These are phyloP conservation scores for Cheiracanthium punctorium DNA, from an alignment of 2,888 invertebrate species.

Conservation along the genomic window DNA sequence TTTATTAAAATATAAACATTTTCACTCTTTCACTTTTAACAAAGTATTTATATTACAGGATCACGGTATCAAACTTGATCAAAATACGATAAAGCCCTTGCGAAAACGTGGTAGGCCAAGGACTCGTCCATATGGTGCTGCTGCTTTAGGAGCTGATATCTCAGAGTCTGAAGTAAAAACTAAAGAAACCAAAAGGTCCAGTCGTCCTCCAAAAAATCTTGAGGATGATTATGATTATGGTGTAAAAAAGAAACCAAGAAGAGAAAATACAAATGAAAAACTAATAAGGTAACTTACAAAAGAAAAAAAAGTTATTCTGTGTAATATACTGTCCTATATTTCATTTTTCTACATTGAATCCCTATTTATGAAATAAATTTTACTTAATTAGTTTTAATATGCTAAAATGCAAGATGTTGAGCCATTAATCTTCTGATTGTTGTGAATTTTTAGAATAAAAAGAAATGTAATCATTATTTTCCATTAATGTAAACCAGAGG, in stretches of 20 bases:
- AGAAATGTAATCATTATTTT: too few relatives aligned
- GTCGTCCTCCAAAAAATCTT: slow-evolving; percentile 68
- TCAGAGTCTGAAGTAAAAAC: slow-evolving; percentile 12
- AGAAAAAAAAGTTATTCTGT: not conserved
- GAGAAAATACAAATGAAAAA: slow-evolving; percentile 54
- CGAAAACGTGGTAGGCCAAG: slow-evolving; percentile 53
- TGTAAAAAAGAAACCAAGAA: slow-evolving; percentile 56
- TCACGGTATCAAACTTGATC: slow-evolving; percentile 53
- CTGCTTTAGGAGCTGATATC: not conserved
- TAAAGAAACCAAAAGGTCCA: slow-evolving; percentile 41
- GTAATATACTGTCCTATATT: not conserved
- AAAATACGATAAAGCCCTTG: slow-evolving; percentile 24
- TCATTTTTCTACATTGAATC: not conserved
- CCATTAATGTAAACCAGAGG: too few relatives aligned
- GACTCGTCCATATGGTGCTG: slow-evolving; percentile 21
- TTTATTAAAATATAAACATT: too few relatives aligned
- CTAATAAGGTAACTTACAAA: slow-evolving; percentile 67
- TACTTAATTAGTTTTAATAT: not conserved
- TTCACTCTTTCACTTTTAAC: not conserved
- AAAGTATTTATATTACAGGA: slow-evolving; percentile 39
- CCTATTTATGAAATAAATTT: not conserved
- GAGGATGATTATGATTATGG: slow-evolving; percentile 70
- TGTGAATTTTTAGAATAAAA: too few relatives aligned
- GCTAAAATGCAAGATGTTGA: not conserved
- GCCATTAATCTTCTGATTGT: too few relatives aligned